Evolutionary conservation across 2,888 invertebrate genomes (phyloP), one percentile per base, ranked within the genome.

Genomic region (Liopterus haemorrhoidalis): DNA sequence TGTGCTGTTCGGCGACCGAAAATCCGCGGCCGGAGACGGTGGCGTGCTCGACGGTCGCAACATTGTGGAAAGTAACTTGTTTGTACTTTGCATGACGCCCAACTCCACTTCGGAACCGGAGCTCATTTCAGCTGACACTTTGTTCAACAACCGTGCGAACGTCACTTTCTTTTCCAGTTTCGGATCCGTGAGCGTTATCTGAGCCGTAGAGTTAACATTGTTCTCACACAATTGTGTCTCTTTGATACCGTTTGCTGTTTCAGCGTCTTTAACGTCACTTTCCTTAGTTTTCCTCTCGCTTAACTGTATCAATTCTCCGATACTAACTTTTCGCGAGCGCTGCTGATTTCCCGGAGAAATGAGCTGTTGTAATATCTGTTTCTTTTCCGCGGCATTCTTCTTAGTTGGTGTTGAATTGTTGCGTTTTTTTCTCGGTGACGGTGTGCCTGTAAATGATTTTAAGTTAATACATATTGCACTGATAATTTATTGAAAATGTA

Each of bases 341-440:
- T 79, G 78, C 56, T 79, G 79, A 44, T 73, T 74, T 21, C 74
- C 64, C 1, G 81, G 79, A 1, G 85, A 84, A 43, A 81, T 78
- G n/a, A 86, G 69, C 59, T 85, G 84, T 62, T 86, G 85, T 8
- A 86, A 71, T 46, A 86, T 84, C 68, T 83, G 82, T 59, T 83
- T 84, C 65, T 85, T 85, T 67, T 85, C 85, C 21, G 82, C 81
- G 14, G 78, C 79, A 57, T 80, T 82, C 65, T 83, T 83, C 70
- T 81, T 83, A 6, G 82, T 81, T 15, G 84, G 85, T 15, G 85
- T 85, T 5, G 85, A 85, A 64, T 84, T 85, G 69, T 84, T 85
- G 56, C 85, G 75, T 68, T 84, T 82, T 70, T 85, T 83, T 57
- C 84, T 77, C 35, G 84, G 85, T 40, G 85, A 85, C 19, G 85